A percentile compares a stretch with the other conserved stretches of the same genome.
Evolutionary conservation across 2,888 invertebrate species (phyloP).

Genomic region (Idaea aversata): DNA sequence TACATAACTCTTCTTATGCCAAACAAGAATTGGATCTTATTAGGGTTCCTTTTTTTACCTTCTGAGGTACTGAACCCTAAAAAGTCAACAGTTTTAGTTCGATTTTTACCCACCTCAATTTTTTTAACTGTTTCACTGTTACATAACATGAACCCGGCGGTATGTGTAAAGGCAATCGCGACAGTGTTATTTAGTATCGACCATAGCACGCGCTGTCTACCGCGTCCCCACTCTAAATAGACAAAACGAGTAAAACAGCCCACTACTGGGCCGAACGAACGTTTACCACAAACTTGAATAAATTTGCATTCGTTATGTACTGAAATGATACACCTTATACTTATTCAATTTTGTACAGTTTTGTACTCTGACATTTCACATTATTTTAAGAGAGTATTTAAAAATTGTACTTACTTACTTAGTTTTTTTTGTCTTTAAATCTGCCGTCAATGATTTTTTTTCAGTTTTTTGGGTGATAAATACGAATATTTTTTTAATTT

Average conservation of each 20-base stretch:
- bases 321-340: neutral
- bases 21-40: no score
- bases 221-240: constrained; percentile 33
- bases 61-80: no score
- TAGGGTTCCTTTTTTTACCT: no score
- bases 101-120: no score
- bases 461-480: no score
- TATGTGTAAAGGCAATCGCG: constrained; percentile 71
- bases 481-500: no score
- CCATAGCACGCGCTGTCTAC: constrained; percentile 68
- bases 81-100: no score
- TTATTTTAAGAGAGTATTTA: no score
- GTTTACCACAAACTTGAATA: constrained; percentile 31
- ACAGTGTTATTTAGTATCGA: constrained; percentile 77
- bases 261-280: constrained; percentile 20
- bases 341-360: neutral
- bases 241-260: constrained; percentile 25
- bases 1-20: no score
- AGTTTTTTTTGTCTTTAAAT: no score
- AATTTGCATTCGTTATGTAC: constrained; percentile 25
- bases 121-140: neutral
- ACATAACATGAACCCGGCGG: constrained; percentile 48
- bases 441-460: no score
- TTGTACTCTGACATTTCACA: neutral
- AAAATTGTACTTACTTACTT: no score